Evolutionary conservation across 2,113 vertebrate species (phyloP).

Genomic region (Callospermophilus lateralis): DNA sequence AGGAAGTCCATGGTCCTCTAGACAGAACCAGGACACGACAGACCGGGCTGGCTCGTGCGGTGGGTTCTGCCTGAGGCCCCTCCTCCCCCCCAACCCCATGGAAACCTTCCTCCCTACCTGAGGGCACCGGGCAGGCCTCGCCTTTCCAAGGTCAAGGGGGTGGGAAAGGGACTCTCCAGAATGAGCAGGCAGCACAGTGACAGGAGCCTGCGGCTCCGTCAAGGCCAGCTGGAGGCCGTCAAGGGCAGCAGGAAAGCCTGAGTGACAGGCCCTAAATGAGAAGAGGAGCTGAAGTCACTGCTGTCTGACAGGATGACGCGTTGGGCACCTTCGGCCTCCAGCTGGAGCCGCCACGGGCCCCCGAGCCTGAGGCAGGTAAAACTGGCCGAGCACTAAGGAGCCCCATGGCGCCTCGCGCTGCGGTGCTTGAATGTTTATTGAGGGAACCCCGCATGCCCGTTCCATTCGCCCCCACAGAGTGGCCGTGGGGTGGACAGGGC

Average conservation of each 20-base stretch:
- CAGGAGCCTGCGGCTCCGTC: not conserved
- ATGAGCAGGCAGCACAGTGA: not conserved
- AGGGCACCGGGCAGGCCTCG: not conserved
- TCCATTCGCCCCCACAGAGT: not conserved
- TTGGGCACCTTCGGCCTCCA: not conserved
- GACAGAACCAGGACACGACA: not conserved
- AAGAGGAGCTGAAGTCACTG: not conserved
- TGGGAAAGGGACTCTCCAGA: not conserved
- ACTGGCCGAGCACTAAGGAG: not conserved
- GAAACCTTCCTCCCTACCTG: not conserved
- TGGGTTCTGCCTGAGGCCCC: too few species aligned
- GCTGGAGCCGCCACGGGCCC: not conserved
- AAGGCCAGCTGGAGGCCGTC: slow-evolving; percentile 48
- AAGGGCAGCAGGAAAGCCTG: slow-evolving; percentile 3
- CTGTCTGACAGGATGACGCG: not conserved
- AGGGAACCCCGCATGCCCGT: not conserved
- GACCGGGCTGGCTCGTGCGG: too few species aligned
- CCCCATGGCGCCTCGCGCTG: too few species aligned
- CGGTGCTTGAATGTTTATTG: not conserved
- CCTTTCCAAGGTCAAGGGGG: not conserved
- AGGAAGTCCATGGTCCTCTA: not conserved
- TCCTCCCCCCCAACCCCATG: too few species aligned
- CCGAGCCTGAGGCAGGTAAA: not conserved
- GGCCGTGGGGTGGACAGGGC: not conserved
- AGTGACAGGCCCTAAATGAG: slow-evolving; percentile 48